Base-by-base conservation (phyloP, 2,888 invertebrate species). In the Metopia argyrocephala region DNA sequence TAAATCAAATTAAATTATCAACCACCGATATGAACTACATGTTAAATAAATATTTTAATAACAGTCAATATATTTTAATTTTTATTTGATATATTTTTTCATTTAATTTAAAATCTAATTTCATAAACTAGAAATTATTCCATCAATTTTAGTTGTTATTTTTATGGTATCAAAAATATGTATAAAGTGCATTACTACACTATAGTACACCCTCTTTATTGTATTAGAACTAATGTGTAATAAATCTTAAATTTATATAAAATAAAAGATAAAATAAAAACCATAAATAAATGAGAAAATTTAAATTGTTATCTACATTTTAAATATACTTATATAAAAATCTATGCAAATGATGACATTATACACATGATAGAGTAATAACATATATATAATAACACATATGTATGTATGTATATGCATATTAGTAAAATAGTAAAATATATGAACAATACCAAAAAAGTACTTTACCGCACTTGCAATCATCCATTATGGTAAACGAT, bases 391-490 rank as follows among this genome's bases (percentile, higher is more conserved):
- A 12, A 15, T 1, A 38, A 15, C 6, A 38, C 38, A 38, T 1
- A 38, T 12, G 15, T 38, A 38, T 38, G 2, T 38, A 38, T 38
- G 38, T 38, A 38, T 38, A 12, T n/a, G n/a, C n/a, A n/a, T n/a
- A 68, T 61, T 61, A 54, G 61, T 52, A 18, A 28, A 75, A 59
- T n/a, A 21, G 71, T 59, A 20, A 31, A 65, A 62, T 57, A 48
- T 57, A 68, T 65, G 45, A 46, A 59, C 21, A 45, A 59, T 71
- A 66, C 2, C 65, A 12, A 66, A 64, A 52, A 69, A 62, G 76
- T 70, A 78, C 69, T 81, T 81, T 74, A 74, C 76, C 78, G 70
- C 81, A 81, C 66, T 74, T 81, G 74, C 70, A 70, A 69, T 59
- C 81, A 75, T 74, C 81, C 57, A 78, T 76, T 69, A 74, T 66